Conservation (phyloP, 1,140 invertebrate genomes). For the Sesamia nonagrioides region DNA sequence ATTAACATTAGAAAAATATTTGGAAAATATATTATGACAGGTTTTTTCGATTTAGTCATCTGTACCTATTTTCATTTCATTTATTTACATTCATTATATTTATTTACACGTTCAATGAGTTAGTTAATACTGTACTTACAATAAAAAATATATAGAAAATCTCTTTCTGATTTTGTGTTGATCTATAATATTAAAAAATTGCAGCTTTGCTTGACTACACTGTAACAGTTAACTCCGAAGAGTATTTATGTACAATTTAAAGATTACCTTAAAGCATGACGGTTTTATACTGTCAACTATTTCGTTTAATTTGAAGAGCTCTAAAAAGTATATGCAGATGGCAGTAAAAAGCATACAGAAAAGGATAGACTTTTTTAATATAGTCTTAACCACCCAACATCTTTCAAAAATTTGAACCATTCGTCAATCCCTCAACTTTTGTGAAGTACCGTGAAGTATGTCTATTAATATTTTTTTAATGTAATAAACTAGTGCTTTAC, state of each 20-base stretch:
- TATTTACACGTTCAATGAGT: slow-evolving; percentile 2
- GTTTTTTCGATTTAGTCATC: not conserved
- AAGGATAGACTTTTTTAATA: no score
- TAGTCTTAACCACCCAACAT: no score
- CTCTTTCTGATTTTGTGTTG: not conserved
- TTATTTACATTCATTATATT: no score
- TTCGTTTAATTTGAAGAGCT: not conserved
- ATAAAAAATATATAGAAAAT: not conserved
- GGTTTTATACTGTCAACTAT: not conserved
- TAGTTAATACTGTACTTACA: slow-evolving; percentile 18
- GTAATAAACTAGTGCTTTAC: no score
- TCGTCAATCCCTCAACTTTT: no score
- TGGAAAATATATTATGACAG: not conserved
- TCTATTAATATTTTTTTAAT: no score
- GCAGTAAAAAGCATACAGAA: no score
- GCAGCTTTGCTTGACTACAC: slow-evolving; percentile 1
- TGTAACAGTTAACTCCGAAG: not conserved
- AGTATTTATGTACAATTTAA: not conserved
- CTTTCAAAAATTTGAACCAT: no score
- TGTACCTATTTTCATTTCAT: no score
- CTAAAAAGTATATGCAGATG: not conserved
- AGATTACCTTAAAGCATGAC: not conserved
- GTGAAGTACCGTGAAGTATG: no score
- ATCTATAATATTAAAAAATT: not conserved
- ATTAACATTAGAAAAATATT: not conserved